phyloP scores from a whole-genome alignment of 2,113 vertebrate genomes.

The Psettodes erumei region DNA sequence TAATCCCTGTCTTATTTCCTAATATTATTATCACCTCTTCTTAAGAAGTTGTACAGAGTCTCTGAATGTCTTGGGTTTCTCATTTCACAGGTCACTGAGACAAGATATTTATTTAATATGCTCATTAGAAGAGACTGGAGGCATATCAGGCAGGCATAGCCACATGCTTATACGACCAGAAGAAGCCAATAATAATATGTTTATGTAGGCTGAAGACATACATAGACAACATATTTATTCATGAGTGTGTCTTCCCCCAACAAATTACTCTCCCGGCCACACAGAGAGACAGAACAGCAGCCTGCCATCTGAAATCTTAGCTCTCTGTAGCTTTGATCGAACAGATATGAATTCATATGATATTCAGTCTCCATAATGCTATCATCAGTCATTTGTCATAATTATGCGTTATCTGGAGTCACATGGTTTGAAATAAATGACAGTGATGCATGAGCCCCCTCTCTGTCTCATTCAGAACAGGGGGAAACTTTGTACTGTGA shows the following conservation, averaged over 20 bases:
- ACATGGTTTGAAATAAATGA: constrained; percentile 58
- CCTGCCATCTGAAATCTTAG: constrained; percentile 33
- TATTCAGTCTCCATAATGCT: constrained; percentile 61
- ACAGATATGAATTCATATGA: constrained; percentile 63
- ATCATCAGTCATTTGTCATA: constrained; percentile 77
- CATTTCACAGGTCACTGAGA: constrained; percentile 68
- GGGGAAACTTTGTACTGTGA: constrained; percentile 8
- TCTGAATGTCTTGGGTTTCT: constrained; percentile 41
- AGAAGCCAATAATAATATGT: constrained; percentile 55
- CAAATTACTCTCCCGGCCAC: constrained; percentile 43
- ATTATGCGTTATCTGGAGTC: constrained; percentile 66
- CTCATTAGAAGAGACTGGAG: constrained; percentile 50
- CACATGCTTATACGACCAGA: constrained; percentile 39
- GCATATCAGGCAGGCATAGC: constrained; percentile 28
- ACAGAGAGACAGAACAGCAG: constrained; percentile 25
- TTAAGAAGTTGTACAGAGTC: constrained; percentile 10
- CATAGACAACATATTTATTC: constrained; percentile 69
- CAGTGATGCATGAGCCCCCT: constrained; percentile 61
- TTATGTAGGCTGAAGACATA: constrained; percentile 41
- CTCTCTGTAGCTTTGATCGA: constrained; percentile 65
- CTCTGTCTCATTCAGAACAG: constrained; percentile 25
- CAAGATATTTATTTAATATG: constrained; percentile 56
- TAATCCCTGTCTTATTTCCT: not conserved
- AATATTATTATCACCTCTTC: constrained; percentile 8
- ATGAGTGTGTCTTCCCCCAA: constrained; percentile 48